Base-by-base conservation (phyloP, 2,113 vertebrate genomes). In the Stegastes partitus region DNA sequence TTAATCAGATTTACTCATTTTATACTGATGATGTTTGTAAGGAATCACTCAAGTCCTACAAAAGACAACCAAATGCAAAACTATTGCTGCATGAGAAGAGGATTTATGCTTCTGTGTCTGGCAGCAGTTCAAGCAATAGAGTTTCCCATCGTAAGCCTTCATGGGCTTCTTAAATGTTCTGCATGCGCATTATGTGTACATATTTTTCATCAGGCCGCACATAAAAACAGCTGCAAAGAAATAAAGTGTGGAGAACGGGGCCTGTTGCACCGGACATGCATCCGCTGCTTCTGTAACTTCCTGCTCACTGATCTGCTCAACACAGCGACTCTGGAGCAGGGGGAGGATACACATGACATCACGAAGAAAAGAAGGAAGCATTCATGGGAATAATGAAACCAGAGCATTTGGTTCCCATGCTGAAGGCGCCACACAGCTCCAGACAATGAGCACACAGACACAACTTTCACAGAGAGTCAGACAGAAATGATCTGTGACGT, bases 221-320 rank as follows among this genome's bases (percentile, higher is more conserved):
- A 64, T 15, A 7, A 16, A 3, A 8, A 42, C 58, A 72, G 49
- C 42, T 53, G 58, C 26, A 28, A 5, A 25, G 61, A 49, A 51
- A n/a, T 23, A 69, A 11, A n/a, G 42, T 51, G 5, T 1, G 19
- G 19, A 75, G 16, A 57, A 68, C 11, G 26, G 37, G 25, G 39
- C 31, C 18, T 2, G 11, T 44, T 49, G 51, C 11, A 62, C 45
- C 26, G 72, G 84, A 91, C 64, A 53, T 47, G 11, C 71, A 70
- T 90, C 83, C 81, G 68, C 67, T 80, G 9, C 71, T 58, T 57
- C 81, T 82, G 37, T 22, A 34, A 70, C 84, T 86, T 87, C 85
- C 88, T 83, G 61, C 49, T 47, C 50, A 19, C 44, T 55, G 68
- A 49, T 59, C 56, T 55, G 44, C 57, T 47, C 68, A 74, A 76